phyloP scores from a whole-genome alignment of 2,888 invertebrate genomes.

The Eudasyphora cyanicolor region DNA sequence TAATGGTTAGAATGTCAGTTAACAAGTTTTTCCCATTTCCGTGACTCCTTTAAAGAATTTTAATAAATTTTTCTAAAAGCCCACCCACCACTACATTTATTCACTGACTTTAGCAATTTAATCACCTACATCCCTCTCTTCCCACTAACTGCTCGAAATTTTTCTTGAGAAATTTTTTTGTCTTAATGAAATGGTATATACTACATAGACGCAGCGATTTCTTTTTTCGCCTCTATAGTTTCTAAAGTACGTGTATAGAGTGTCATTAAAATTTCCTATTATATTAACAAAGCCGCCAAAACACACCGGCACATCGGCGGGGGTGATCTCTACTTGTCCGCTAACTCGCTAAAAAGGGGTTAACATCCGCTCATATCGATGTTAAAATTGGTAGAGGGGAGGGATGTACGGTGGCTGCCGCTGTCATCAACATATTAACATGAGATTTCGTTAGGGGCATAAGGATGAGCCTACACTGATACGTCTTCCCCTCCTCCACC shows the following conservation, averaged over 20 bases:
- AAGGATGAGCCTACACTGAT: neutral
- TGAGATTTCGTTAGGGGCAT: too few relatives aligned
- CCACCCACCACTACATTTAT: too few relatives aligned
- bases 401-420: too few relatives aligned
- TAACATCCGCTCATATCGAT: conserved; percentile 12
- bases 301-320: neutral
- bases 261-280: conserved; percentile 62
- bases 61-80: conserved; percentile 2
- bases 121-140: too few relatives aligned
- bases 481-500: neutral
- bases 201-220: neutral
- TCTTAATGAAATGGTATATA: conserved; percentile 1
- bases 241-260: conserved; percentile 48
- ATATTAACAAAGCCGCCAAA: neutral
- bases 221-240: conserved; percentile 1
- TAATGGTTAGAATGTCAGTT: neutral
- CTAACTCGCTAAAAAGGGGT: neutral
- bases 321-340: too few relatives aligned
- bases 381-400: neutral
- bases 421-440: neutral
- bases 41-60: conserved; percentile 1
- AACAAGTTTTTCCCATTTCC: neutral
- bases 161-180: neutral
- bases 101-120: too few relatives aligned
- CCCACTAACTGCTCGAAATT: neutral